Conservation (phyloP, 1,140 invertebrate species). For the Oryzaephilus surinamensis region DNA sequence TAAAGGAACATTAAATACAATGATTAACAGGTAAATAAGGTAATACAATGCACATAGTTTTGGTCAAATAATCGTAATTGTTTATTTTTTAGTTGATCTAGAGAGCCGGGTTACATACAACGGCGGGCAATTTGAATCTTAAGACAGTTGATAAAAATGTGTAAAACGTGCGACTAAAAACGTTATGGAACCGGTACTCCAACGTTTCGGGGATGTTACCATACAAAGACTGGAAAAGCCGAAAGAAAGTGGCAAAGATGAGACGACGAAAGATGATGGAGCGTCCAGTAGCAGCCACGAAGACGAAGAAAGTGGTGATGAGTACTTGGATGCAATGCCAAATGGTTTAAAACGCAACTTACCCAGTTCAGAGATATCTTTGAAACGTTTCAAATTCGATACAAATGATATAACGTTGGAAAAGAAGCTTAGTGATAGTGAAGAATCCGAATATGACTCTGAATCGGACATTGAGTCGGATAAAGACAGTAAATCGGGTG, state of each 20-base stretch:
- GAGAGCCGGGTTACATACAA: no score
- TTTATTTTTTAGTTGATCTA: no score
- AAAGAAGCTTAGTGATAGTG: slow-evolving; percentile 24
- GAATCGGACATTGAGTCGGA: slow-evolving; percentile 30
- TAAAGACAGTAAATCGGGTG: slow-evolving; percentile 24
- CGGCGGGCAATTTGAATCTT: no score
- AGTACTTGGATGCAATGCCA: slow-evolving; percentile 15
- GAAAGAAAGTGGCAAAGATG: slow-evolving; percentile 21
- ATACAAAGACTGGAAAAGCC: slow-evolving; percentile 33
- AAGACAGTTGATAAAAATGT: no score
- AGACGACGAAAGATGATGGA: slow-evolving; percentile 16
- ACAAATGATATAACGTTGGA: slow-evolving; percentile 10
- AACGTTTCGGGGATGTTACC: slow-evolving; percentile 33
- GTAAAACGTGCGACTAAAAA: no score
- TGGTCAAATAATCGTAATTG: no score
- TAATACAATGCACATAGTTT: no score
- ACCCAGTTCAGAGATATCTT: slow-evolving; percentile 15
- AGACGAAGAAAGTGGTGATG: slow-evolving; percentile 20
- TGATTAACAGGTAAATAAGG: no score
- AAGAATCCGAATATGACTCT: slow-evolving; percentile 29
- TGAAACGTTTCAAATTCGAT: slow-evolving; percentile 22
- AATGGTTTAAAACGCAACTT: slow-evolving; percentile 18
- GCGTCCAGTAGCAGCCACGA: slow-evolving; percentile 11
- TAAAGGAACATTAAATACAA: no score
- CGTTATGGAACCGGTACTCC: slow-evolving; percentile 34